Base-by-base conservation (phyloP, 2,113 vertebrate species). In the Columbina picui region DNA sequence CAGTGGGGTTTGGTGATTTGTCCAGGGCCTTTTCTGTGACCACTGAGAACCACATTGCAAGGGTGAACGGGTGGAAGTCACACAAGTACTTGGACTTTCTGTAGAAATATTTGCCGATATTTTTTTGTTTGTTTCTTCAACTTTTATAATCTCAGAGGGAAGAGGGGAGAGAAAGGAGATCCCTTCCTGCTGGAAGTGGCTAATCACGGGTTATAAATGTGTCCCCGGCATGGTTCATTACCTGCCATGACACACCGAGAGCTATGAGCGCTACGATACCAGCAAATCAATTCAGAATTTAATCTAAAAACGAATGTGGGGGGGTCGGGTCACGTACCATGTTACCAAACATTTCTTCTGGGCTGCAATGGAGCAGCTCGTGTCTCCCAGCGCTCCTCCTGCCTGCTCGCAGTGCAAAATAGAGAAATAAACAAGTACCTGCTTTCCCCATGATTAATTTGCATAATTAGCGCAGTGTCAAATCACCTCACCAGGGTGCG, bases 401-500 rank as follows among this genome's bases (percentile, higher is more conserved):
- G 84, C 87, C 87, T 55, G 79, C 79, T 57, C 57, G 27, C 12
- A 0, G 82, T 17, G 13, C 30, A 50, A 87, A 87, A 34, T 2
- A 86, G 84, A 86, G 60, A 95, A 96, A 90, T 79, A 88, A 89
- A 52, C 39, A 22, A 23, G 61, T n/a, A 68, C 68, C 77, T 81
- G 43, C 85, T 90, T 65, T 92, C 90, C 82, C 26, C 8, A 49
- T 89, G 93, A 96, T 86, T 97, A 95, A 94, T 97, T 96, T 97
- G 88, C 95, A 90, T 87, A 93, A 87, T 97, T 88, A 87, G 88
- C 5, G 27, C 76, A 22, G 71, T 52, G 91, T 91, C 64, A 60
- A 56, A 78, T 91, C 77, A 25, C 90, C 71, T 61, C 30, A 16
- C 43, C 2, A 5, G 86, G 85, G 89, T 39, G 90, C 78, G 26